Evolutionary conservation across 1,140 invertebrate genomes (phyloP).

Genomic region (Holcopasites calliopsidis): DNA sequence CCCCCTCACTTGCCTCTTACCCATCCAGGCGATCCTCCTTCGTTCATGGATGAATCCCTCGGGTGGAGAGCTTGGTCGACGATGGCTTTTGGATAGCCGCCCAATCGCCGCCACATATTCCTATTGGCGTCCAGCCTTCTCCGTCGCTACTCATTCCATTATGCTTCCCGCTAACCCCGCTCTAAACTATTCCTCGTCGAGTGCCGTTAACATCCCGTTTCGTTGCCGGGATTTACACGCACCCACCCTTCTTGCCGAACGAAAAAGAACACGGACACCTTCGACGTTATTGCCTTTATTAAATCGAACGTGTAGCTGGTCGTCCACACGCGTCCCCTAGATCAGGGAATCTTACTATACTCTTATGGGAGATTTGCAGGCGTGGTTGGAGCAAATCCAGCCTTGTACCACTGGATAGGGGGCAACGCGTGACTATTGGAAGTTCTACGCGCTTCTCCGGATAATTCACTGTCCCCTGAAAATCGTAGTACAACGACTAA

Average conservation of each 20-base stretch:
- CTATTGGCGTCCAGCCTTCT: constrained; percentile 52
- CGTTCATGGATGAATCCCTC: constrained; percentile 46
- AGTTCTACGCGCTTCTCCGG: constrained; percentile 41
- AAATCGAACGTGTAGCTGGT: constrained; percentile 70
- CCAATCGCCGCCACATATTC: constrained; percentile 78
- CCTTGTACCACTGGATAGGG: constrained; percentile 28
- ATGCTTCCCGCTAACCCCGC: constrained; percentile 19
- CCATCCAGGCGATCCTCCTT: constrained; percentile 4
- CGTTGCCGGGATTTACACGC: constrained; percentile 65
- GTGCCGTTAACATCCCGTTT: constrained; percentile 24
- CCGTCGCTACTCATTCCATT: constrained; percentile 42
- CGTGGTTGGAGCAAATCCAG: constrained; percentile 60
- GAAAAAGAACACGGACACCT: constrained; percentile 75
- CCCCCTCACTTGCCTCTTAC: background rate
- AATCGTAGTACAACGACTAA: too few relatives aligned
- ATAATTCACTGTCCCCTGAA: constrained; percentile 21
- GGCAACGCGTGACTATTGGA: constrained; percentile 11
- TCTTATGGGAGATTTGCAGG: constrained; percentile 54
- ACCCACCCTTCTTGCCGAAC: constrained; percentile 17
- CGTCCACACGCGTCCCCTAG: constrained; percentile 14
- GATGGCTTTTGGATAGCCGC: constrained; percentile 76
- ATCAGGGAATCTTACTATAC: constrained; percentile 40
- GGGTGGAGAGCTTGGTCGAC: constrained; percentile 37
- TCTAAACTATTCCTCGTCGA: background rate
- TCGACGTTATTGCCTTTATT: constrained; percentile 80